A percentile compares a stretch with the other conserved stretches of the same genome.
These are phyloP conservation scores for Cynopterus brachyotis DNA, from an alignment of 2,113 vertebrate genomes.

Conservation along the genomic window DNA sequence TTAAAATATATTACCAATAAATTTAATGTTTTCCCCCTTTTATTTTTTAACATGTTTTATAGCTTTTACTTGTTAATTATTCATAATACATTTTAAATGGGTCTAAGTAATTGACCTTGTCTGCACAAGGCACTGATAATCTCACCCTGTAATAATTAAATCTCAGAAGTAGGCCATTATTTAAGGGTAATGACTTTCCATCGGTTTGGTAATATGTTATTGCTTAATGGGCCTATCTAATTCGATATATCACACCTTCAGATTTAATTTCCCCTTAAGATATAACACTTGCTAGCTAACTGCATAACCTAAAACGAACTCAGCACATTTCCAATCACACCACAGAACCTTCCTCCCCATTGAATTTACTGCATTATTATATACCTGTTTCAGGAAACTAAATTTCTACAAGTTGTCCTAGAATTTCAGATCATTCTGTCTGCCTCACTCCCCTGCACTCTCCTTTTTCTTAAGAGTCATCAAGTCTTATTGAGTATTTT, in stretches of 20 bases:
- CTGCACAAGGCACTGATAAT: slow-evolving; percentile 75
- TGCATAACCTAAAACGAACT: neutral
- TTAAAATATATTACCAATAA: slow-evolving; percentile 80
- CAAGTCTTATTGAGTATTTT: neutral
- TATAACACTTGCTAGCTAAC: neutral
- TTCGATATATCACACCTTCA: slow-evolving; percentile 62
- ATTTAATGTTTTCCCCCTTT: slow-evolving; percentile 81
- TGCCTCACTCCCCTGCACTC: neutral
- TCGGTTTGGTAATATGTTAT: slow-evolving; percentile 81
- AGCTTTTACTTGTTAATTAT: slow-evolving; percentile 83
- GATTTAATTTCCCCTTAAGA: slow-evolving; percentile 63
- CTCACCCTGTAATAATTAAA: slow-evolving; percentile 83
- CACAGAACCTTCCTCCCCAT: neutral
- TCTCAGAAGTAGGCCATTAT: slow-evolving; percentile 81
- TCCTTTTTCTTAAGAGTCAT: neutral
- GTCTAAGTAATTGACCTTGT: slow-evolving; percentile 85
- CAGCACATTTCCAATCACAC: neutral
- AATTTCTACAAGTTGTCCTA: neutral
- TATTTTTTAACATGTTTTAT: slow-evolving; percentile 79
- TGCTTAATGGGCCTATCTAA: slow-evolving; percentile 73
- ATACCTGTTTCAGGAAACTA: neutral
- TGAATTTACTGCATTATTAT: neutral
- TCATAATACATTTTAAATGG: slow-evolving; percentile 83
- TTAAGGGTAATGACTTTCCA: slow-evolving; percentile 83
- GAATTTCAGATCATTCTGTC: neutral